Evolutionary conservation across 1,140 invertebrate species (phyloP).

Genomic region (Anagrus nilaparvatae): DNA sequence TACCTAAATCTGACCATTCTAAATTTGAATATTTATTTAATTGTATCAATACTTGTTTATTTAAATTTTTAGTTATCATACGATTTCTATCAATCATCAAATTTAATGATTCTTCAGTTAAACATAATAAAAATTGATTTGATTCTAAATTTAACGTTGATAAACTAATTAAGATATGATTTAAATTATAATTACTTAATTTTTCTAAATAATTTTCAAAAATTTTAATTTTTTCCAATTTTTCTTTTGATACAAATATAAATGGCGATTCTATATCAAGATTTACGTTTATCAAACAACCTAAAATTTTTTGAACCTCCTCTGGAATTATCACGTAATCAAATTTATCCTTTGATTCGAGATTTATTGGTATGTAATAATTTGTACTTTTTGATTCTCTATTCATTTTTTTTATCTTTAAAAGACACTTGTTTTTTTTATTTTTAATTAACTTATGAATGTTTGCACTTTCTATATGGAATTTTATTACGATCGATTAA

Average conservation of each 20-base stretch:
- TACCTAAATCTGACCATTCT: conserved; percentile 50
- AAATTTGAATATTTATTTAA: conserved; percentile 44
- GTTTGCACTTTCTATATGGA: too few relatives aligned
- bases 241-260: conserved; percentile 48
- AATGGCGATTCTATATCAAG: conserved; percentile 63
- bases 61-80: conserved; percentile 35
- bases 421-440: too few relatives aligned
- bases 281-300: conserved; percentile 29
- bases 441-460: too few relatives aligned
- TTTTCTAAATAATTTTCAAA: conserved; percentile 39
- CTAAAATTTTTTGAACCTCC: conserved; percentile 22
- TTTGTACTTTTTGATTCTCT: too few relatives aligned
- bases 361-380: too few relatives aligned
- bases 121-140: conserved; percentile 55
- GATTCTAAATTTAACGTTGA: conserved; percentile 39
- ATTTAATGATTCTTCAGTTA: conserved; percentile 41
- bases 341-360: too few relatives aligned
- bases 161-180: too few relatives aligned
- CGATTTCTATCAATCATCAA: conserved; percentile 41
- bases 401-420: too few relatives aligned
- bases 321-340: conserved; percentile 22
- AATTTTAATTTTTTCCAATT: conserved; percentile 37
- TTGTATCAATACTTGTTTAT: conserved; percentile 45
- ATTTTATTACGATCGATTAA: too few relatives aligned
- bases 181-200: too few relatives aligned